Conservation (phyloP, 30 jellyfish, hydroid and myxozoan species). For the Aurelia coerulea region DNA sequence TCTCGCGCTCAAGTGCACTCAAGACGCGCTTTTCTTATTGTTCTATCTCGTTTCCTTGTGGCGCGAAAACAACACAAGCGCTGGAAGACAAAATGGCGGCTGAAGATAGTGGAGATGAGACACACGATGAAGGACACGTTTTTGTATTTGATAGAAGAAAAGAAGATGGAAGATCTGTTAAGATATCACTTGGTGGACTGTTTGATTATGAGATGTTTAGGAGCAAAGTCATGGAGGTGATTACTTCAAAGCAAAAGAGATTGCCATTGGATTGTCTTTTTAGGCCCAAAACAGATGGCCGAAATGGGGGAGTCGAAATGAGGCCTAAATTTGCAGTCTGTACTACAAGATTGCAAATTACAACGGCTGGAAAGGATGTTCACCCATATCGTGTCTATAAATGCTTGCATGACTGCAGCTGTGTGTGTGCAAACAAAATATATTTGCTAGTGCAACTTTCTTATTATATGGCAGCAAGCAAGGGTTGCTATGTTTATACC, state of each 20-base stretch:
- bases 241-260: not conserved
- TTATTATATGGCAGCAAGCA: too few relatives aligned
- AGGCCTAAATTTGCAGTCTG: not conserved
- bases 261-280: not conserved
- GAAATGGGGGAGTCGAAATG: not conserved
- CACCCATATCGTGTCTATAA: too few relatives aligned
- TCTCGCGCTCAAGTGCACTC: too few relatives aligned
- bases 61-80: too few relatives aligned
- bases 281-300: not conserved
- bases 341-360: too few relatives aligned
- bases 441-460: too few relatives aligned
- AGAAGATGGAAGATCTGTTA: conserved; percentile 30
- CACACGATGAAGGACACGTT: conserved; percentile 52
- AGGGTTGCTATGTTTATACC: too few relatives aligned
- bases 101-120: conserved; percentile 18
- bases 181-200: conserved; percentile 59
- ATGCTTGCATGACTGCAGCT: too few relatives aligned
- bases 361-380: not conserved
- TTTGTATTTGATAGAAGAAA: conserved; percentile 69
- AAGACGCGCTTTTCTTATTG: too few relatives aligned
- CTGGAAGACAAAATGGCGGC: conserved; percentile 55
- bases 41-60: too few relatives aligned
- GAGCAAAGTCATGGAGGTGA: conserved; percentile 25
- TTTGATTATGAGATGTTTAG: conserved; percentile 23
- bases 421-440: too few relatives aligned